phyloP scores from a whole-genome alignment of 2,888 invertebrate species.

The Dynastes maya region DNA sequence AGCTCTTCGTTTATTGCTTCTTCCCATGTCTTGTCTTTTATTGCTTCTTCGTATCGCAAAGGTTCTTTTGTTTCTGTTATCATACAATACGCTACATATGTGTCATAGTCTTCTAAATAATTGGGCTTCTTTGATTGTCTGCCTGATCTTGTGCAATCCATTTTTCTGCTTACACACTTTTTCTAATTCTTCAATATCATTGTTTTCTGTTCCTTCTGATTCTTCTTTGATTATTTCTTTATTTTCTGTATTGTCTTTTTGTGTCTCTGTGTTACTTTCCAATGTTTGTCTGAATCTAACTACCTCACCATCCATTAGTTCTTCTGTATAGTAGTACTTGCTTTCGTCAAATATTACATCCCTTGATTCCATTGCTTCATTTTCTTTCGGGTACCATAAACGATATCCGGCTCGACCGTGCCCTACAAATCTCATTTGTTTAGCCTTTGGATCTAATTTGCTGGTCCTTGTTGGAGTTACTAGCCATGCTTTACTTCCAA shows the following conservation, averaged over 20 bases:
- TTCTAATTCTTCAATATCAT: constrained; percentile 47
- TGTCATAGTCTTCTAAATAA: constrained; percentile 42
- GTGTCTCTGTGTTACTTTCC: not conserved
- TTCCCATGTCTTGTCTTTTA: constrained; percentile 41
- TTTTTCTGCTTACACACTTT: constrained; percentile 16
- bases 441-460: constrained; percentile 50
- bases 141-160: not conserved
- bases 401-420: constrained; percentile 51
- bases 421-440: constrained; percentile 50
- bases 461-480: constrained; percentile 20
- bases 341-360: constrained; percentile 56
- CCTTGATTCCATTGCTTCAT: constrained; percentile 50
- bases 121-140: constrained; percentile 11
- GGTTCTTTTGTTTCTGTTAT: not conserved
- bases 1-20: constrained; percentile 38
- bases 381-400: constrained; percentile 47
- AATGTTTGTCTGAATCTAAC: too few relatives aligned
- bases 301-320: too few relatives aligned
- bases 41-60: constrained; percentile 29
- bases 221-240: not conserved
- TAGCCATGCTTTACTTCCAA: not conserved
- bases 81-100: constrained; percentile 29
- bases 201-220: not conserved
- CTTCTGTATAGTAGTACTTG: constrained; percentile 18
- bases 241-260: constrained; percentile 19